Base-by-base conservation (phyloP, 2,888 invertebrate genomes). In the Andrena chrysosceles region DNA sequence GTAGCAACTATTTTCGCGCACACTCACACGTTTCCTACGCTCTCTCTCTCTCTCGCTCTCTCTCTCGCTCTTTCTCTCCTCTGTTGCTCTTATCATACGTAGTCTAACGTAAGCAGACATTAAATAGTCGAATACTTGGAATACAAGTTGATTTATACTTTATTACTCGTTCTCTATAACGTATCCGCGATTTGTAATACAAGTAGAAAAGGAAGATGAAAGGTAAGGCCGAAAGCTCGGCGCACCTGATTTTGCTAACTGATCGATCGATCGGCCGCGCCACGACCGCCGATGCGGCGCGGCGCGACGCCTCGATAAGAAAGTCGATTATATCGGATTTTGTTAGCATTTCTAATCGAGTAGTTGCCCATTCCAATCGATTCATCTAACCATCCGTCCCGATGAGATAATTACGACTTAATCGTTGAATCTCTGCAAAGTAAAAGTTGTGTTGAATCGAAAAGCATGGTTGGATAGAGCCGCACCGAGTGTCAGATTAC, bases 81-180 rank as follows among this genome's bases (percentile, higher is more conserved):
- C 48, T 66, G 49, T 49, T 68, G 59, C 26, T 64, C 35, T 6
- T 78, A 69, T 35, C 77, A 74, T 59, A 68, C 70, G 60, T 66
- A n/a, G 42, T 48, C 82, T 72, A 76, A 77, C 62, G 63, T 76
- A 81, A 75, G 67, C 67, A 85, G 78, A 72, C 84, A 81, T 81
- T 85, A 83, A 74, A 85, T 90, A 86, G 68, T 81, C 89, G 75
- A 83, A 82, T 85, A 85, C 81, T 83, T 80, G 75, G 80, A 71
- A 70, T 86, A 69, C 75, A 75, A 76, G 84, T 88, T 87, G 83
- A 81, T 85, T 86, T 68, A 90, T 87, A 66, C 20, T 64, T 83
- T 67, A 16, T 63, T 33, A 64, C 42, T 54, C 84, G 79, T 71
- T 87, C 78, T 67, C 83, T 79, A 80, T 77, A 85, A 87, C 64